Conservation (phyloP, 2,113 vertebrate genomes). For the Pongo abelii region DNA sequence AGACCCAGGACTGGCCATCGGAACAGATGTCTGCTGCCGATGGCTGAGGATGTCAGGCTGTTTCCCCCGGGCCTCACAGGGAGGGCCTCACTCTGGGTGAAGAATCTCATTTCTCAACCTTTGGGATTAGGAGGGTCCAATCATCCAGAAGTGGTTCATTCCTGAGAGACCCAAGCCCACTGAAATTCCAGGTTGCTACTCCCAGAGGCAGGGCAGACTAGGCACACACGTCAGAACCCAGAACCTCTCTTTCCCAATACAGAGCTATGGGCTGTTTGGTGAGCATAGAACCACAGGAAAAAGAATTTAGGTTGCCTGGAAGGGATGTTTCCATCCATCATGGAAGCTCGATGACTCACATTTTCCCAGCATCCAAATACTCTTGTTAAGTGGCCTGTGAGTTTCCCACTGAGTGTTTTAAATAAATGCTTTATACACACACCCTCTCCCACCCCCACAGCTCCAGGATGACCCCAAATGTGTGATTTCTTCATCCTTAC, state of each 20-base stretch:
- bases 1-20: background rate
- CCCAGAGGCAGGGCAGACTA: background rate
- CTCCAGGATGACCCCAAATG: background rate
- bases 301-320: background rate
- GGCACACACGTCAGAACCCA: background rate
- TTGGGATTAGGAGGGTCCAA: background rate
- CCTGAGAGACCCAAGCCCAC: background rate
- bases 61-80: background rate
- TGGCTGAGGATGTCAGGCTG: background rate
- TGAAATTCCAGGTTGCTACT: background rate
- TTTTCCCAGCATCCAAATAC: constrained; percentile 49
- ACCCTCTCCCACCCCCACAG: background rate
- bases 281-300: constrained; percentile 9
- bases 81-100: background rate
- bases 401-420: constrained; percentile 17
- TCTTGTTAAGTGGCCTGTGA: constrained; percentile 2
- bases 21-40: background rate
- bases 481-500: constrained; percentile 23
- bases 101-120: background rate
- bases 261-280: background rate
- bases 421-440: background rate
- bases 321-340: constrained; percentile 44
- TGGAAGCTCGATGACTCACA: constrained; percentile 22
- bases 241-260: background rate
- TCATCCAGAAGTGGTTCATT: background rate